These are phyloP conservation scores for Melopsittacus undulatus DNA, from an alignment of 2,797 vertebrate genomes.

Conservation along the genomic window DNA sequence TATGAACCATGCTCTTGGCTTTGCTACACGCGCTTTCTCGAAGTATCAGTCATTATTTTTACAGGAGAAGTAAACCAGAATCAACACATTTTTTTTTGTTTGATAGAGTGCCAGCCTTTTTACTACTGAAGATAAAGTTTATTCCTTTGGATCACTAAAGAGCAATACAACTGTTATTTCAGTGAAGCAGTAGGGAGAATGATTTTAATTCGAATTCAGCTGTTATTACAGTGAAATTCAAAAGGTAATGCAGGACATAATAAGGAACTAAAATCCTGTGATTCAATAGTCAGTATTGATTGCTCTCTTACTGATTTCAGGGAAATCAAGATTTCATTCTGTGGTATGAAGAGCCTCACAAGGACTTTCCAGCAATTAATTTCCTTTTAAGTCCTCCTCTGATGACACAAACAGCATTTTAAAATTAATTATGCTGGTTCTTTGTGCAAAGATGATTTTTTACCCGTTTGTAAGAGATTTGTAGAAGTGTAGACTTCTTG, in stretches of 20 bases:
- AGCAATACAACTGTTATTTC: neutral
- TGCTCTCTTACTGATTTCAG: neutral
- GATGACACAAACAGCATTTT: neutral
- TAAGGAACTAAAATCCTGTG: conserved; percentile 24
- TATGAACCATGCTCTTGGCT: neutral
- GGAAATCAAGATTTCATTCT: conserved; percentile 14
- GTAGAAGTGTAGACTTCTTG: neutral
- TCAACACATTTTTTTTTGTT: neutral
- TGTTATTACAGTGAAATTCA: conserved; percentile 11
- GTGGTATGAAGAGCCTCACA: neutral
- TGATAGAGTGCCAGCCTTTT: neutral
- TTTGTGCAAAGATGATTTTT: neutral
- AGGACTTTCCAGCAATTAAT: conserved; percentile 33
- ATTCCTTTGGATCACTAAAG: neutral
- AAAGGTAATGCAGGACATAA: neutral
- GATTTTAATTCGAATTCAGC: neutral
- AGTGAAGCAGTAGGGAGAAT: neutral
- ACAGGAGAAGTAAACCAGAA: neutral
- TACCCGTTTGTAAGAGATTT: neutral
- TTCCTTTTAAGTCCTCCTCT: conserved; percentile 13
- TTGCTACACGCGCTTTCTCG: neutral
- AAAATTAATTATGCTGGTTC: neutral
- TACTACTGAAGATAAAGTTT: neutral
- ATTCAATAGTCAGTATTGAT: conserved; percentile 24
- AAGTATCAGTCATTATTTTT: neutral